Base-by-base conservation (phyloP, 1,140 invertebrate genomes). In the Cotesia vestalis region DNA sequence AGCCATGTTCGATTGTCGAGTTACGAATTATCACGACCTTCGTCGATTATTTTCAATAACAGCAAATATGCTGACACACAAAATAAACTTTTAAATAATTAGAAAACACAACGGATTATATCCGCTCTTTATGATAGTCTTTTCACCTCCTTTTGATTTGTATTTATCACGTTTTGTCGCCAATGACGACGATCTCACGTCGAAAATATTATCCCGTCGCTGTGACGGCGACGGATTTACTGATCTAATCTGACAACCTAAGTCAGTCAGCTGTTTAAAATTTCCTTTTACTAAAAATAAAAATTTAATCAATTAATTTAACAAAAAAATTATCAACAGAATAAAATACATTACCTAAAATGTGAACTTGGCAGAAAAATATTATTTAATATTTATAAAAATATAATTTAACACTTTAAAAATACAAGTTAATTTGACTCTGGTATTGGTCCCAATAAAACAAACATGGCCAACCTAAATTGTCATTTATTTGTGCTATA, bases 1-100 rank as follows among this genome's bases (percentile, higher is more conserved):
- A 92, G 91, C 92, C 92, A 93, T 94, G 90, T 91, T 92, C 75
- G 76, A 72, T 61, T 67, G n/a, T 27, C 14, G 36, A 57, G 57
- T 66, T 60, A 59, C 17, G 67, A 66, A 66, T 67, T 67, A 52
- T 34, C 46, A 66, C 38, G 69, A 63, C 69, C 60, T 66, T 72
- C 57, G 27, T 40, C 20, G n/a, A 64, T 36, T 36, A 66, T 36
- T 4, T 38, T 38, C 36, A 55, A n/a, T 57, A 34, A 59, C 34
- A 63, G 69, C 61, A 38, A 20, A 46, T 69, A 52, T 14, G 69
- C 61, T 63, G 63, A 66, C 11, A 46, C 36, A 61, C 64, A 46
- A n/a, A 5, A 40, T 20, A 46, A 51, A 46, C 35, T 34, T 61
- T 14, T 9, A 66, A 36, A 46, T 46, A 11, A n/a, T 20, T 55